phyloP scores from a whole-genome alignment of 2,888 invertebrate species.

The Polymixis flavicincta region DNA sequence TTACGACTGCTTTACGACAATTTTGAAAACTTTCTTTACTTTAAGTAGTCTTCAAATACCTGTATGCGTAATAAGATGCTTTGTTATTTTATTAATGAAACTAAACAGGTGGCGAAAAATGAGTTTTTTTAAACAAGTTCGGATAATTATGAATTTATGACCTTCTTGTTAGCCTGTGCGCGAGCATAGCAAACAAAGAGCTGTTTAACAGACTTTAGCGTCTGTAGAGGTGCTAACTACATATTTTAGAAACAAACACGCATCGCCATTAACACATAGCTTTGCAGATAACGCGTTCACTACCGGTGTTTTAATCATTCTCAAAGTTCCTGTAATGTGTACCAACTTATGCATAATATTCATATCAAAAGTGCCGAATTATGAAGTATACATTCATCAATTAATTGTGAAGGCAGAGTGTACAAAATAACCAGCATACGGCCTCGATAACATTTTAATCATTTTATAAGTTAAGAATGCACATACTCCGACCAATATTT shows the following conservation, averaged over 20 bases:
- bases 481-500: constrained; percentile 4
- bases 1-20: constrained; percentile 25
- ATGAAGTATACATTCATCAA: constrained; percentile 10
- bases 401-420: background rate
- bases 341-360: background rate
- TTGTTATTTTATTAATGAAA: constrained; percentile 8
- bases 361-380: constrained; percentile 5
- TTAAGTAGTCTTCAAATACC: constrained; percentile 24
- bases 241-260: constrained; percentile 78
- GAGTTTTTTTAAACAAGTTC: constrained; percentile 17
- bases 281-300: constrained; percentile 65
- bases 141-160: constrained; percentile 47
- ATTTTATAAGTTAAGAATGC: constrained; percentile 11
- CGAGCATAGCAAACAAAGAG: constrained; percentile 74
- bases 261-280: constrained; percentile 67
- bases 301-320: constrained; percentile 57
- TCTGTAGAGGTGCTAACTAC: constrained; percentile 77
- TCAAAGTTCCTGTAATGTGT: constrained; percentile 22
- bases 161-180: constrained; percentile 66
- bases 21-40: constrained; percentile 48
- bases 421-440: constrained; percentile 9
- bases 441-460: constrained; percentile 27
- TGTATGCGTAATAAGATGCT: background rate
- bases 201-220: constrained; percentile 76
- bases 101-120: constrained; percentile 12